Percentiles rank a stretch among this genome's conserved stretches.
phyloP scores from a whole-genome alignment of 2,888 invertebrate species.

The Himalopsyche kuldschensis region DNA sequence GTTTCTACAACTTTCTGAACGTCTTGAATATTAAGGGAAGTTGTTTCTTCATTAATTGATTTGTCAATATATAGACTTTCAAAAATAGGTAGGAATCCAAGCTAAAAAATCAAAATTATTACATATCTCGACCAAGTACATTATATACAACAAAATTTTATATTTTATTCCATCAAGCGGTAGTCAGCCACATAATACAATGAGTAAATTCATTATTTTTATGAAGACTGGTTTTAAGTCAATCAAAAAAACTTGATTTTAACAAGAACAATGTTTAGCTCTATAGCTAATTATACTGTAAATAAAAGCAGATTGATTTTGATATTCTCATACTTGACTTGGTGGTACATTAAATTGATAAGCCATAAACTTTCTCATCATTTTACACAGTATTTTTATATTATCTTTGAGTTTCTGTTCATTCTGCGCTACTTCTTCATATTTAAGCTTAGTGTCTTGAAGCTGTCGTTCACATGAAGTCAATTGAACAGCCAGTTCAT shows the following conservation, averaged over 20 bases:
- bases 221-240: too few relatives aligned
- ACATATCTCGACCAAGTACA: too few relatives aligned
- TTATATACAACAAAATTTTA: too few relatives aligned
- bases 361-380: slow-evolving; percentile 23
- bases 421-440: background rate
- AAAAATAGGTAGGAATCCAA: slow-evolving; percentile 22
- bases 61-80: slow-evolving; percentile 18
- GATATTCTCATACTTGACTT: slow-evolving; percentile 10
- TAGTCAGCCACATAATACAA: too few relatives aligned
- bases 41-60: background rate
- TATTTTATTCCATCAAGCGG: too few relatives aligned
- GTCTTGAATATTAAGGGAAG: background rate
- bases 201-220: too few relatives aligned
- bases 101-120: background rate
- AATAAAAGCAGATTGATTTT: background rate
- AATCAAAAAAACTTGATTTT: too few relatives aligned
- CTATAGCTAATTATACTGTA: too few relatives aligned
- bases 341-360: slow-evolving; percentile 25
- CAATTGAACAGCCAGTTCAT: slow-evolving; percentile 2
- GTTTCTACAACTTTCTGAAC: background rate
- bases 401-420: slow-evolving; percentile 18
- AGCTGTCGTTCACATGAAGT: background rate
- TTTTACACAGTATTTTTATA: slow-evolving; percentile 17
- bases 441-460: background rate
- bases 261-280: too few relatives aligned